Evolutionary conservation across 2,797 vertebrate species (phyloP), one percentile per base, ranked within the genome.

Genomic region (Podargus strigoides): DNA sequence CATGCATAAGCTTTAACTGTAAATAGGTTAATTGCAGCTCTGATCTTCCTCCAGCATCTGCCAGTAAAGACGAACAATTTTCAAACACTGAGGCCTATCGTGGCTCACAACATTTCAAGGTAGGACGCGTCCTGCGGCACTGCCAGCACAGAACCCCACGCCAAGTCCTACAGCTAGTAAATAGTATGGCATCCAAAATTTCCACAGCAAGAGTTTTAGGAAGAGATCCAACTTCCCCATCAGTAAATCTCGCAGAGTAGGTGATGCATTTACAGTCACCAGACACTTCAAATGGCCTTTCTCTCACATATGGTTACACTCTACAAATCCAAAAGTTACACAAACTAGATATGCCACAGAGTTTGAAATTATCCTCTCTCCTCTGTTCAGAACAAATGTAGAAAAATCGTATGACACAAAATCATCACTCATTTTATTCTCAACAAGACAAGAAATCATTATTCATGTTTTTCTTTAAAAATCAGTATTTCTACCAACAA

Each of bases 1-100:
- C 63, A 52, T 73, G 49, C 3, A 17, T 73, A 91, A 90, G 69
- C 67, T 69, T 84, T 73, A 90, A 62, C 67, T 73, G 58, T 75
- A 93, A 92, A 89, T 84, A 66, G 79, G 82, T 94, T 95, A 94
- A 88, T 26, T 66, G 70, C 46, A 85, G 85, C 87, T 94, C 91
- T 96, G 85, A 88, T 93, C 87, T 85, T 79, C 59, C 83, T 94
- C 94, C 93, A 94, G 74, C 74, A 50, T 75, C 87, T 82, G 52
- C 74, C 70, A 73, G 90, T 39, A 77, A 89, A 94, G 88, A 93
- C 76, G 84, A 95, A 87, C 42, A 52, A 28, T 76, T 85, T 78
- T 81, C 59, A 78, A 49, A 88, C 59, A 47, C 46, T 3, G 1
- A 41, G 39, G 52, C 55, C 59, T 86, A 36, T 32, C 0, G 1